phyloP scores from a whole-genome alignment of 2,888 invertebrate species.

The Ctena decussata region DNA sequence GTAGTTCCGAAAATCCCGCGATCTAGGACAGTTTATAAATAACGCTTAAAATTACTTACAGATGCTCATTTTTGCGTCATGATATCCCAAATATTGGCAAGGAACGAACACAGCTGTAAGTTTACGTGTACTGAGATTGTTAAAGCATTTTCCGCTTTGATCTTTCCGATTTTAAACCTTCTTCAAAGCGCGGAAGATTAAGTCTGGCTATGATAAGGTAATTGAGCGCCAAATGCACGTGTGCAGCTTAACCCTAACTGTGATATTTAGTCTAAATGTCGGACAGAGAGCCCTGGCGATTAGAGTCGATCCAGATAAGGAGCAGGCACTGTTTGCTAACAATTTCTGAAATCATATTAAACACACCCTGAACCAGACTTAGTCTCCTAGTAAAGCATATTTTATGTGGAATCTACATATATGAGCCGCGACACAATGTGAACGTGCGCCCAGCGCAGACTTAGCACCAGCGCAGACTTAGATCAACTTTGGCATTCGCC shows the following conservation, averaged over 20 bases:
- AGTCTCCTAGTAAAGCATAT: no score
- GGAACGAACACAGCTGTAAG: not conserved
- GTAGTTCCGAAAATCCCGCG: not conserved
- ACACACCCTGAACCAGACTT: no score
- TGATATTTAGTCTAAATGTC: no score
- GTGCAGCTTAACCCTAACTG: not conserved
- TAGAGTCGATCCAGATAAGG: no score
- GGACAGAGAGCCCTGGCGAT: no score
- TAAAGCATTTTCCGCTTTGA: not conserved
- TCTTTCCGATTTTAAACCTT: not conserved
- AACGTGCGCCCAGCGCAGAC: no score
- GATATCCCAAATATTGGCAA: not conserved
- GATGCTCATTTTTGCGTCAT: conserved; percentile 11
- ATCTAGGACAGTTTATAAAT: conserved; percentile 4
- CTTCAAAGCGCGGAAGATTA: not conserved
- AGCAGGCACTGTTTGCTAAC: no score
- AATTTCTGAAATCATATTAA: no score
- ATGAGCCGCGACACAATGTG: no score
- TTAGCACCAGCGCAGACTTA: no score
- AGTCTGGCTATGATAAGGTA: not conserved
- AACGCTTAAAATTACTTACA: not conserved
- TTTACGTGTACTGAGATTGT: not conserved
- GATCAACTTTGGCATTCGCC: no score
- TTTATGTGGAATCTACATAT: no score
- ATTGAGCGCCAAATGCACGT: not conserved